These are phyloP conservation scores for Spinus pinus DNA, from an alignment of 2,797 vertebrate genomes.

Conservation along the genomic window DNA sequence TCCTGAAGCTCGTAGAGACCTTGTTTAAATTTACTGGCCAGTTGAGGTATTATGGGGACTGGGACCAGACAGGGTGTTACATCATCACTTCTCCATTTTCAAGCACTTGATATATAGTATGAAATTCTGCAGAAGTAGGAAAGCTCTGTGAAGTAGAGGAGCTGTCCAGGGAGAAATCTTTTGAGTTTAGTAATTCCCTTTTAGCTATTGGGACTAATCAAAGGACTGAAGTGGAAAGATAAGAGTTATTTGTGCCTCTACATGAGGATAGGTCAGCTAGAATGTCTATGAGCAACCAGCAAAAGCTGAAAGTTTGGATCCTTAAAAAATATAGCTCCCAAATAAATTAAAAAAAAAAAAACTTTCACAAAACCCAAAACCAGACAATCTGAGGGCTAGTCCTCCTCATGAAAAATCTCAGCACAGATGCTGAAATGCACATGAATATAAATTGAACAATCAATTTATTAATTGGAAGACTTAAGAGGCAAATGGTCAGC, in stretches of 20 bases:
- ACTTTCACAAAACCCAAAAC: not conserved
- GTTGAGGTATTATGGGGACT: not conserved
- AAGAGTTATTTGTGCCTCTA: not conserved
- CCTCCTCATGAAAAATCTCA: not conserved
- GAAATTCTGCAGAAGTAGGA: not conserved
- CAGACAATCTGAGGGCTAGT: not conserved
- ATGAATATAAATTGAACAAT: not conserved
- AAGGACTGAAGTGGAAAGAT: not conserved
- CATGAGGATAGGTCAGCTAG: not conserved
- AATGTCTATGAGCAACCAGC: not conserved
- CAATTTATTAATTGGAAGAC: not conserved
- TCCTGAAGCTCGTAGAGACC: not conserved
- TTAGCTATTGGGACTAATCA: not conserved
- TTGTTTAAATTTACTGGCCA: not conserved
- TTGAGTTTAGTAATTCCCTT: not conserved
- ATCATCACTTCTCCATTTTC: not conserved
- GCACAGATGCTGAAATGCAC: not conserved
- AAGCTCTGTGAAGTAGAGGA: not conserved
- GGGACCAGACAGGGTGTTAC: not conserved
- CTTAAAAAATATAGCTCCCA: not conserved
- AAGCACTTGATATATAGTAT: not conserved
- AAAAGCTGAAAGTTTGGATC: not conserved
- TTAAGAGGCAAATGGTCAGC: fast-evolving
- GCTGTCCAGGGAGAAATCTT: not conserved
- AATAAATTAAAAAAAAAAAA: too few relatives aligned